phyloP scores from a whole-genome alignment of 2,888 invertebrate species.

The Drosophila nigritarsus region DNA sequence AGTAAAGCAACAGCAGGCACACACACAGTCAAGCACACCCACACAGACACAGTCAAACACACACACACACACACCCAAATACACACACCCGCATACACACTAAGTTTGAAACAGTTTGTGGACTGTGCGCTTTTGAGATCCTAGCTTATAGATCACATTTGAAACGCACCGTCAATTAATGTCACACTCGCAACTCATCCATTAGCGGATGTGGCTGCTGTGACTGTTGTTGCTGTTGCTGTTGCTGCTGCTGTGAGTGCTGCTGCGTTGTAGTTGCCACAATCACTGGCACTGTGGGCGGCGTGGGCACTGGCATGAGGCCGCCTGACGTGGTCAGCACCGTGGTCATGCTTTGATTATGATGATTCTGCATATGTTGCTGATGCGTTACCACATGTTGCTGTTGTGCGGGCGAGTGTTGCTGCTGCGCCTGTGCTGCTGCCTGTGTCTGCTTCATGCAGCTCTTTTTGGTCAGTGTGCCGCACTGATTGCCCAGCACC shows the following conservation, averaged over 20 bases:
- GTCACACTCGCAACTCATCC: conserved; percentile 95
- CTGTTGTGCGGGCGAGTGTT: conserved; percentile 57
- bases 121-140: conserved; percentile 63
- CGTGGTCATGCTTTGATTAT: conserved; percentile 85
- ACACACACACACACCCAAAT: conserved; percentile 9
- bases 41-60: conserved; percentile 7
- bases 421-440: conserved; percentile 62
- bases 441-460: conserved; percentile 84
- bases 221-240: conserved; percentile 74
- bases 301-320: conserved; percentile 89
- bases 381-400: conserved; percentile 72
- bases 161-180: conserved; percentile 86
- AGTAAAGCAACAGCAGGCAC: conserved; percentile 26
- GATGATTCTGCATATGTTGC: conserved; percentile 84
- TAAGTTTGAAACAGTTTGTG: conserved; percentile 36
- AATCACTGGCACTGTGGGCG: conserved; percentile 75
- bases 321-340: conserved; percentile 88
- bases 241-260: conserved; percentile 71
- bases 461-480: conserved; percentile 91
- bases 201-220: conserved; percentile 87
- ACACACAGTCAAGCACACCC: conserved; percentile 10
- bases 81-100: conserved; percentile 21
- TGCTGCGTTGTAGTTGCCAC: conserved; percentile 74
- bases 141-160: conserved; percentile 84
- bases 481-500: conserved; percentile 89